These are phyloP conservation scores for Agrenia bidenticulata DNA, from an alignment of 2,888 invertebrate species.

Conservation along the genomic window DNA sequence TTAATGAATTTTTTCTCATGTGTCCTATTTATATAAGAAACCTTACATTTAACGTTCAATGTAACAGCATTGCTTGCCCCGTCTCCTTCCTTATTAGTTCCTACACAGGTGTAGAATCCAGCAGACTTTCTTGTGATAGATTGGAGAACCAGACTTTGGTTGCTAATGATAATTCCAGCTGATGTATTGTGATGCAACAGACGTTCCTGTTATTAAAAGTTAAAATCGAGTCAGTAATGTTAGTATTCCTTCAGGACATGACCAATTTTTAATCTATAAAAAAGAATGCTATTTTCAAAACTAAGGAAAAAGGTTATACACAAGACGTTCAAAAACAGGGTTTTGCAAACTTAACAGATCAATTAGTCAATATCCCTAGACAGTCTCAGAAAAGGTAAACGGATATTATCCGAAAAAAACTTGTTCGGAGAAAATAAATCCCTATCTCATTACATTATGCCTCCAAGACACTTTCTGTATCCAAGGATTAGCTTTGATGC, in stretches of 20 bases:
- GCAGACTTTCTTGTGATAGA: constrained; percentile 73
- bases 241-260: neutral
- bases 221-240: neutral
- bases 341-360: too few species aligned
- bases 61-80: constrained; percentile 82
- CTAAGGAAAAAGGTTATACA: too few species aligned
- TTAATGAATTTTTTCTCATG: too few species aligned
- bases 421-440: too few species aligned
- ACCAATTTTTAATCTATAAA: constrained; percentile 16
- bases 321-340: too few species aligned
- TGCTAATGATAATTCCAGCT: constrained; percentile 79
- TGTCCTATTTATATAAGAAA: too few species aligned
- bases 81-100: constrained; percentile 83
- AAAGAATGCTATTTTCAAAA: too few species aligned
- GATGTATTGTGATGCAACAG: constrained; percentile 76
- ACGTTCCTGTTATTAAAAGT: constrained; percentile 63
- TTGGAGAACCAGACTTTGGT: constrained; percentile 86
- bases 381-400: too few species aligned
- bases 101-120: constrained; percentile 78
- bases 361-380: too few species aligned
- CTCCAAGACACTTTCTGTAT: constrained; percentile 75
- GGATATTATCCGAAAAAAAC: too few species aligned
- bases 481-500: constrained; percentile 84
- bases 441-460: constrained; percentile 66
- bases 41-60: constrained; percentile 82